phyloP scores from a whole-genome alignment of 37 sponge, comb jelly and placozoan genomes.

The Cliona cf. orientalis region DNA sequence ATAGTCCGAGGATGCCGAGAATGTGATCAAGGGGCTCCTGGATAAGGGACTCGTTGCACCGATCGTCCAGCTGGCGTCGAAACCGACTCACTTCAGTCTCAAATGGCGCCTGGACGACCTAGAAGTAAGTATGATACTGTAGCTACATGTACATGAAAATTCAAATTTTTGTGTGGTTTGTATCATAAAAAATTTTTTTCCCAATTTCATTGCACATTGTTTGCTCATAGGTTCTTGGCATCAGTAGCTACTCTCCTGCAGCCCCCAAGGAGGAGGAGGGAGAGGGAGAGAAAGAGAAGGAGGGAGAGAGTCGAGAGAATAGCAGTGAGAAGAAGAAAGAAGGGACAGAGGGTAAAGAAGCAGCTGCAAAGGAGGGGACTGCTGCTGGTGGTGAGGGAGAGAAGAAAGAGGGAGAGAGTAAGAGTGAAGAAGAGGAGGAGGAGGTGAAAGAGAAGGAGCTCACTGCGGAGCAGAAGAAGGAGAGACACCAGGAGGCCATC shows the following conservation, averaged over 20 bases:
- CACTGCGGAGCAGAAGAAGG: constrained; percentile 6
- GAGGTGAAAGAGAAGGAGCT: constrained; percentile 16
- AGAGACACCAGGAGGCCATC: neutral
- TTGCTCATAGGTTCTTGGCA: constrained; percentile 56
- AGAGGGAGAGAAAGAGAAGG: neutral
- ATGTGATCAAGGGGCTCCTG: constrained; percentile 36
- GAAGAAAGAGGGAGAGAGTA: constrained; percentile 11
- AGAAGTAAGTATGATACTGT: constrained; percentile 48
- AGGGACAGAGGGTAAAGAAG: neutral
- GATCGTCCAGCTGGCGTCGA: constrained; percentile 47
- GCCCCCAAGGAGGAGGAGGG: neutral
- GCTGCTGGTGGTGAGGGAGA: neutral
- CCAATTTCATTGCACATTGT: too few relatives aligned
- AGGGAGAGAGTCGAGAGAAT: neutral
- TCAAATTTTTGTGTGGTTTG: too few relatives aligned
- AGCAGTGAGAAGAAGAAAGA: neutral
- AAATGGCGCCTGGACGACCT: constrained; percentile 65
- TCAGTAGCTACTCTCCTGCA: constrained; percentile 32
- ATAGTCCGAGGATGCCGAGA: constrained; percentile 8
- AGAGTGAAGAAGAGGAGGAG: constrained; percentile 35
- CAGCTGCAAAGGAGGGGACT: neutral
- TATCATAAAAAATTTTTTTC: too few relatives aligned
- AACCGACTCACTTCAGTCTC: constrained; percentile 63
- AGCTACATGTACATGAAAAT: neutral
- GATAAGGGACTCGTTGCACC: constrained; percentile 35